phyloP scores from a whole-genome alignment of 2,113 vertebrate genomes.

The Amphiprion ocellaris region DNA sequence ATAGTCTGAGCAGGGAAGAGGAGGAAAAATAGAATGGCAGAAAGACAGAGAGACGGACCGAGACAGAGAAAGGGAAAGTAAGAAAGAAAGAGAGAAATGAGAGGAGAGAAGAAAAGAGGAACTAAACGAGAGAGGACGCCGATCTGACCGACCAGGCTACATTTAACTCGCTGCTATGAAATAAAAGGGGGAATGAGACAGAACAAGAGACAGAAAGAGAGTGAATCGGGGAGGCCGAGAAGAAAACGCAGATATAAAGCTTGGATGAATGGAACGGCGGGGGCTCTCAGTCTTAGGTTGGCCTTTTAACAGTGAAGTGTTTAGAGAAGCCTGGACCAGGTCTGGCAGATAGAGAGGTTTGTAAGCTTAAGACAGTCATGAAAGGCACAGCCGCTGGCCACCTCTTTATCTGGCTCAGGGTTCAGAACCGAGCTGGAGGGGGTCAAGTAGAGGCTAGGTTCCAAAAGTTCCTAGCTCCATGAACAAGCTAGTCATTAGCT shows the following conservation, averaged over 20 bases:
- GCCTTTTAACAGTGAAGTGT: slow-evolving; percentile 70
- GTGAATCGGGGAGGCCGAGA: slow-evolving; percentile 40
- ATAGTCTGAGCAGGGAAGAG: slow-evolving; percentile 62
- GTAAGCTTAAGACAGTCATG: slow-evolving; percentile 49
- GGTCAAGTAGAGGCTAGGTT: slow-evolving; percentile 68
- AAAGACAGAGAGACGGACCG: slow-evolving; percentile 29
- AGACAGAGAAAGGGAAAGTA: slow-evolving; percentile 30
- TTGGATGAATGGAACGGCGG: slow-evolving; percentile 75
- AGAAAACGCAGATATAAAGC: slow-evolving; percentile 59
- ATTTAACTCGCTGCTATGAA: slow-evolving; percentile 55
- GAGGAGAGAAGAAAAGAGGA: slow-evolving; percentile 2
- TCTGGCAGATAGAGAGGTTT: slow-evolving; percentile 57
- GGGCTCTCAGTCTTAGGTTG: slow-evolving; percentile 65
- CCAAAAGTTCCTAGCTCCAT: slow-evolving; percentile 46
- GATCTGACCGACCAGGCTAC: slow-evolving; percentile 38
- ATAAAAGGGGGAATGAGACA: slow-evolving; percentile 28
- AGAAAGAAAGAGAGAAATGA: not conserved
- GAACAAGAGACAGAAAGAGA: slow-evolving; percentile 25
- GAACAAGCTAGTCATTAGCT: slow-evolving; percentile 36
- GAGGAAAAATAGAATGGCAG: slow-evolving; percentile 39
- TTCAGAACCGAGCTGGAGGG: slow-evolving; percentile 48
- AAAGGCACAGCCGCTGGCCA: slow-evolving; percentile 46
- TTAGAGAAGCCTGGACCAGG: slow-evolving; percentile 60
- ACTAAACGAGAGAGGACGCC: slow-evolving; percentile 48
- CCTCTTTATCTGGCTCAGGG: slow-evolving; percentile 57